Conservation (phyloP, 1,140 invertebrate species). For the Drosophila murphyi region DNA sequence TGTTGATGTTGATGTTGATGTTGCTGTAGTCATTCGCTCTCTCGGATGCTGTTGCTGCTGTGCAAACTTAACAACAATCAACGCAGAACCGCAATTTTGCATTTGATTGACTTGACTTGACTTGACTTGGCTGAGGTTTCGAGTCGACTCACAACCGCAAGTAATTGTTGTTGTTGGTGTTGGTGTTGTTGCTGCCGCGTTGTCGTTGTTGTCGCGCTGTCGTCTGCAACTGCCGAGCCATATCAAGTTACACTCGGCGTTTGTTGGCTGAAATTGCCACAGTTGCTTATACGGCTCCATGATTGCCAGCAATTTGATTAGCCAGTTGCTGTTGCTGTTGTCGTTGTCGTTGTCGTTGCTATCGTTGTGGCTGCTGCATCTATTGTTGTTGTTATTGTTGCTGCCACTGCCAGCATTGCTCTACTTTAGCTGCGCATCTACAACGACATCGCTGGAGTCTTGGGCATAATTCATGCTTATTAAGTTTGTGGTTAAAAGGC, state of each 20-base stretch:
- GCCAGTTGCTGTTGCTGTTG: constrained; percentile 46
- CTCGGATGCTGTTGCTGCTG: constrained; percentile 21
- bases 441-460: constrained; percentile 42
- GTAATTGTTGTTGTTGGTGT: constrained; percentile 40
- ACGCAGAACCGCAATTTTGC: constrained; percentile 81
- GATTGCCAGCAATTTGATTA: constrained; percentile 82
- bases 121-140: constrained; percentile 67
- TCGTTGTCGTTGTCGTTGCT: constrained; percentile 20
- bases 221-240: constrained; percentile 65
- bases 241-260: constrained; percentile 77
- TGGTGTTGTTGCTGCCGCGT: constrained; percentile 29
- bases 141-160: constrained; percentile 62
- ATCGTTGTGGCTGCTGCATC: background rate
- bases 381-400: constrained; percentile 7
- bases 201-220: constrained; percentile 25
- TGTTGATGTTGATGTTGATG: constrained; percentile 15
- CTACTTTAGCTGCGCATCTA: constrained; percentile 66
- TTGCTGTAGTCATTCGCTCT: constrained; percentile 14
- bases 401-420: constrained; percentile 53
- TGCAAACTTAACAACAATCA: constrained; percentile 81
- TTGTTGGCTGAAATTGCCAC: constrained; percentile 76
- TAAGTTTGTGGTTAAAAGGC: constrained; percentile 76
- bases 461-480: constrained; percentile 77
- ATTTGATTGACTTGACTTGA: constrained; percentile 83
- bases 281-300: constrained; percentile 82